Conservation (phyloP, 2,797 vertebrate species). For the Potorous gilbertii region DNA sequence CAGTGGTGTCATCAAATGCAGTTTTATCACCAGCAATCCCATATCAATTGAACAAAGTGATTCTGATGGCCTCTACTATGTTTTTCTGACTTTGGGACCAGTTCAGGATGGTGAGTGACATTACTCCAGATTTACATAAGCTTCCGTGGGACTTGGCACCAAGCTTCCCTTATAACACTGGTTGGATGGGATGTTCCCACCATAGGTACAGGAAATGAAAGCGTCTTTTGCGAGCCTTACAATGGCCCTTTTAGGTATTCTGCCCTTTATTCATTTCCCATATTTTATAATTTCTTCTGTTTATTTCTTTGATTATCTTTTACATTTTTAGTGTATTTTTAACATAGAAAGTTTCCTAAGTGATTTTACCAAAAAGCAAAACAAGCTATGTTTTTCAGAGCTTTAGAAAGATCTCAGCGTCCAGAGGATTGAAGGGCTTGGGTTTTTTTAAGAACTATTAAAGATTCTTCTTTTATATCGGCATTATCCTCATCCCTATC, state of each 20-base stretch:
- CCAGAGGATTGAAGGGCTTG: neutral
- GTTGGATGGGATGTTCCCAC: neutral
- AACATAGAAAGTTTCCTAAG: neutral
- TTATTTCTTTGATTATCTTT: neutral
- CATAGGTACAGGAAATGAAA: neutral
- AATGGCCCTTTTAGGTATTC: neutral
- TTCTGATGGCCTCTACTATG: constrained; percentile 73
- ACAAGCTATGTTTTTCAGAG: neutral
- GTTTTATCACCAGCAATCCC: constrained; percentile 84
- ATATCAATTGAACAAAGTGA: constrained; percentile 80
- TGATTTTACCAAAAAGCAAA: neutral
- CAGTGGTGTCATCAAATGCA: constrained; percentile 84
- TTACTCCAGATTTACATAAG: neutral
- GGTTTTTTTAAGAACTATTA: neutral
- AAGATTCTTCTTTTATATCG: neutral
- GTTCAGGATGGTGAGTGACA: constrained; percentile 79
- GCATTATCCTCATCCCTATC: neutral
- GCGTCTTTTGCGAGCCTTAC: neutral
- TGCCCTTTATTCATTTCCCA: neutral
- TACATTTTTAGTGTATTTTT: neutral
- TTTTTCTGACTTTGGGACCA: constrained; percentile 84
- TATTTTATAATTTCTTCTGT: neutral
- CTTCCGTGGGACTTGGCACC: neutral
- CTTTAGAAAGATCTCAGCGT: neutral
- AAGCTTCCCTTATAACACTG: neutral